phyloP scores from a whole-genome alignment of 1,140 invertebrate species.

The Drosophila erecta region DNA sequence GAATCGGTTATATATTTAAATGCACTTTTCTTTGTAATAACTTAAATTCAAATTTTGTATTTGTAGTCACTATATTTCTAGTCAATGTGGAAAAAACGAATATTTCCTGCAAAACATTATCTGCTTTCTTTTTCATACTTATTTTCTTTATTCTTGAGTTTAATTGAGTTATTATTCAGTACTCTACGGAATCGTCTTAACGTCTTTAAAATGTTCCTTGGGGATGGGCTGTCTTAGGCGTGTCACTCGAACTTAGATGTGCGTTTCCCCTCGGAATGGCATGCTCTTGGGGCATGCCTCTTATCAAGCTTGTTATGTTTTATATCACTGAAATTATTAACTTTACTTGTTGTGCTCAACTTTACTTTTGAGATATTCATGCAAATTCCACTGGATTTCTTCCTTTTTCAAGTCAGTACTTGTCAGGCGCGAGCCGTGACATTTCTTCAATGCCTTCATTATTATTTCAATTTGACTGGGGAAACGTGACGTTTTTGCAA shows the following conservation, averaged over 20 bases:
- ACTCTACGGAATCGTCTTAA: neutral
- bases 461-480: conserved; percentile 60
- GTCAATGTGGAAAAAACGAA: too few relatives aligned
- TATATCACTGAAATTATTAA: conserved; percentile 36
- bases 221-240: conserved; percentile 16
- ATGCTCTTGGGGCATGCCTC: conserved; percentile 6
- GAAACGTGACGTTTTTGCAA: conserved; percentile 63
- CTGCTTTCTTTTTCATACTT: neutral
- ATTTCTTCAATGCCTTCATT: conserved; percentile 64
- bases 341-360: conserved; percentile 27
- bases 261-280: conserved; percentile 5
- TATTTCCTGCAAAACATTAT: too few relatives aligned
- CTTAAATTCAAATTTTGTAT: too few relatives aligned
- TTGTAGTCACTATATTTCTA: too few relatives aligned
- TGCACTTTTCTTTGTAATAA: too few relatives aligned
- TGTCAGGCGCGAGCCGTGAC: conserved; percentile 41
- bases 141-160: neutral
- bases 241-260: conserved; percentile 29
- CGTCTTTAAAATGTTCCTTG: conserved; percentile 26
- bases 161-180: conserved; percentile 7
- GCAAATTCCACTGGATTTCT: conserved; percentile 40
- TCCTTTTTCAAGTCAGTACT: neutral
- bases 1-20: too few relatives aligned
- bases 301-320: conserved; percentile 38
- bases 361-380: conserved; percentile 28